These are phyloP conservation scores for Anabas testudineus DNA, from an alignment of 2,797 vertebrate species.

Conservation along the genomic window DNA sequence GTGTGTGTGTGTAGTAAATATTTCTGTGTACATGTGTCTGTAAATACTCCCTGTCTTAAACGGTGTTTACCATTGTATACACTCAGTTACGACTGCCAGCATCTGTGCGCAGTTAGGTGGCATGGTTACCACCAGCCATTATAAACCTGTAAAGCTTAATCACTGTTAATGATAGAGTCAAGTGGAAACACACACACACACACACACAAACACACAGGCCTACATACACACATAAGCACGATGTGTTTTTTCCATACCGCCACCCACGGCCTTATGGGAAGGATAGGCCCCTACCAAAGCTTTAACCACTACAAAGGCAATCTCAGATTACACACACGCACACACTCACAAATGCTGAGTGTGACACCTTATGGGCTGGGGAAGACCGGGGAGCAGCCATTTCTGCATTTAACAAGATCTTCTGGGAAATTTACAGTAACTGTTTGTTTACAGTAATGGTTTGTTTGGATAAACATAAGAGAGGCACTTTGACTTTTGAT, in stretches of 20 bases:
- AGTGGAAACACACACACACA: conserved; percentile 77
- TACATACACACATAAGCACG: conserved; percentile 64
- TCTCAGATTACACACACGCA: conserved; percentile 80
- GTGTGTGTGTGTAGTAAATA: conserved; percentile 20
- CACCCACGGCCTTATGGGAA: conserved; percentile 85
- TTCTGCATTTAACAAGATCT: conserved; percentile 85
- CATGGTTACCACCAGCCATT: conserved; percentile 81
- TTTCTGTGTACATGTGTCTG: conserved; percentile 25
- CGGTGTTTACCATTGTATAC: conserved; percentile 76
- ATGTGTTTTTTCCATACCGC: conserved; percentile 78
- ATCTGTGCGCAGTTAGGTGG: conserved; percentile 79
- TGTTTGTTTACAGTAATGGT: conserved; percentile 85
- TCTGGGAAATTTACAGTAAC: conserved; percentile 85
- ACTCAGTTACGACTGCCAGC: conserved; percentile 68
- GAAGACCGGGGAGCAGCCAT: conserved; percentile 78
- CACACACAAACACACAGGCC: conserved; percentile 52
- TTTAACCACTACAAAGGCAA: conserved; percentile 82
- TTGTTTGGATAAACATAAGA: conserved; percentile 85
- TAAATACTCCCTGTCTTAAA: conserved; percentile 63
- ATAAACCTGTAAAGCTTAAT: conserved; percentile 83
- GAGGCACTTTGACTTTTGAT: conserved; percentile 83
- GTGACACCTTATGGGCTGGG: conserved; percentile 79
- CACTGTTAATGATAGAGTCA: conserved; percentile 83
- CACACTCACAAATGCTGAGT: conserved; percentile 82
- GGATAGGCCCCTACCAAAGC: conserved; percentile 74